phyloP scores from a whole-genome alignment of 2,888 invertebrate species.

The Brachyopa scutellaris region DNA sequence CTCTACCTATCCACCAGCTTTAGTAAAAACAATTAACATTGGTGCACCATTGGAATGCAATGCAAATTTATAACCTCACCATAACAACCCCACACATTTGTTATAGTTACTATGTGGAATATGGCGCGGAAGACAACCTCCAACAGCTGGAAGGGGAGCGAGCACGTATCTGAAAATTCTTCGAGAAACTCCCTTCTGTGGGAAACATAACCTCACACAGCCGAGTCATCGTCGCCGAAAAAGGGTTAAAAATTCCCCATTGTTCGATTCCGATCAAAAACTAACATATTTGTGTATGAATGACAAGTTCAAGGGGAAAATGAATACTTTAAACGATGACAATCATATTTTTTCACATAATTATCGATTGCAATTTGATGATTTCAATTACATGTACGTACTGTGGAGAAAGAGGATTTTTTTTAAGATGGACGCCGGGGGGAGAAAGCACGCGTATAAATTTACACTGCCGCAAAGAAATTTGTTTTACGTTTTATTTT shows the following conservation, averaged over 20 bases:
- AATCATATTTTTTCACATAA: conserved; percentile 35
- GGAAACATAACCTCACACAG: conserved; percentile 58
- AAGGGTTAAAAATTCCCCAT: conserved; percentile 9
- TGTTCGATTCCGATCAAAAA: neutral
- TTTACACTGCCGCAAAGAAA: conserved; percentile 47
- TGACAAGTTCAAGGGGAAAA: conserved; percentile 22
- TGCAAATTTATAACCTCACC: conserved; percentile 5
- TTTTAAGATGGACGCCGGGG: conserved; percentile 75
- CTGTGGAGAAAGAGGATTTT: conserved; percentile 46
- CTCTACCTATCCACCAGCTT: too few species aligned
- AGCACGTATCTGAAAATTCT: conserved; percentile 26
- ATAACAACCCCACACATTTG: conserved; percentile 15
- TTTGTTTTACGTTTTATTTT: conserved; percentile 44
- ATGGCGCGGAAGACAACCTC: conserved; percentile 36
- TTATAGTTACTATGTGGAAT: conserved; percentile 5
- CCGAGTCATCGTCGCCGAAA: conserved; percentile 47
- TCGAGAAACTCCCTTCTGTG: conserved; percentile 59
- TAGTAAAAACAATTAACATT: conserved; percentile 26
- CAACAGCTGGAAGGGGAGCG: neutral
- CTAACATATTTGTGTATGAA: neutral
- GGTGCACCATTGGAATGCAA: neutral
- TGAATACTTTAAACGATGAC: conserved; percentile 4
- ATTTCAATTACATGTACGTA: conserved; percentile 37
- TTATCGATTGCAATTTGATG: conserved; percentile 65
- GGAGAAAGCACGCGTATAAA: conserved; percentile 74